Percentiles rank a stretch among this genome's conserved stretches.
phyloP scores from a whole-genome alignment of 2,113 vertebrate species.

The Physeter macrocephalus region DNA sequence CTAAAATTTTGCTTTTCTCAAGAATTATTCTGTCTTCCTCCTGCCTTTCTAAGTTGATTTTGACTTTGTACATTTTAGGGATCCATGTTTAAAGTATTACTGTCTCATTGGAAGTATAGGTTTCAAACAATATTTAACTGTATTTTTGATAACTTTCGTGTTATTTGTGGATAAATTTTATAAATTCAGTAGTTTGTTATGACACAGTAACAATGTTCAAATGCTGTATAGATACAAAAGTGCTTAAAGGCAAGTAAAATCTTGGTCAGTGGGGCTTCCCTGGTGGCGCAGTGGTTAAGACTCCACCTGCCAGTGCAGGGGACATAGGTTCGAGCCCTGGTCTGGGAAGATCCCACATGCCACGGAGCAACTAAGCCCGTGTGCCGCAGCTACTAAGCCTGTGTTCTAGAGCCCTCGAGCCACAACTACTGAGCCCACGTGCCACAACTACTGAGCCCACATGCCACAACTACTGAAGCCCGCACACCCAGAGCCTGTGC shows the following conservation, averaged over 20 bases:
- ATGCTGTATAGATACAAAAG: not conserved
- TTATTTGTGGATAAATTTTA: not conserved
- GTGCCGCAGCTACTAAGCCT: too few species aligned
- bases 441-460: too few species aligned
- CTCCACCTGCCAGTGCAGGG: too few species aligned
- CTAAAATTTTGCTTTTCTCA: conserved; percentile 12
- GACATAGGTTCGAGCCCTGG: too few species aligned
- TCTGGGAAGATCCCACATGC: too few species aligned
- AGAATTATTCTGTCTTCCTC: not conserved
- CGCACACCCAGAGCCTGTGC: too few species aligned
- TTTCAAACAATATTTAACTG: not conserved
- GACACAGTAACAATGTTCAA: not conserved
- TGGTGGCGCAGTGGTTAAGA: too few species aligned
- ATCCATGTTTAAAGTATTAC: not conserved
- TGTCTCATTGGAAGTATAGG: not conserved
- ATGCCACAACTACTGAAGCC: too few species aligned
- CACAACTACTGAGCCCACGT: too few species aligned
- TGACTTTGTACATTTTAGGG: not conserved
- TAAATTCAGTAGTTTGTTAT: not conserved
- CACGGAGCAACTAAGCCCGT: too few species aligned
- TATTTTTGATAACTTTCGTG: not conserved
- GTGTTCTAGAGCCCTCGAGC: too few species aligned
- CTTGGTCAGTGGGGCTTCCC: not conserved
- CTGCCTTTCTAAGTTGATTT: not conserved
- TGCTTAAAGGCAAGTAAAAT: not conserved